phyloP scores from a whole-genome alignment of 1,140 invertebrate genomes.

The Nasonia giraulti region DNA sequence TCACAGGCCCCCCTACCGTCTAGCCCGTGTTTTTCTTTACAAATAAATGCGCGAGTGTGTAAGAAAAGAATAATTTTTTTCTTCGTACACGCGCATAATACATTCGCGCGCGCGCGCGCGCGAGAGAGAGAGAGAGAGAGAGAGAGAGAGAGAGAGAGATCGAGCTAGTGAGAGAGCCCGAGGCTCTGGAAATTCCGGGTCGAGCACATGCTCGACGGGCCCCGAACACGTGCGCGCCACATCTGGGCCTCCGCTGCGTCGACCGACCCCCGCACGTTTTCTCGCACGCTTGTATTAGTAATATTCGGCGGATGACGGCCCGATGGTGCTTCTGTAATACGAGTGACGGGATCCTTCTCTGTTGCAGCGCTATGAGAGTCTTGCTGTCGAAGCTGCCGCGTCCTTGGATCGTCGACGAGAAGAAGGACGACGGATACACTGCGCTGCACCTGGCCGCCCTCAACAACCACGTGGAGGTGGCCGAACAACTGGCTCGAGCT shows the following conservation, averaged over 20 bases:
- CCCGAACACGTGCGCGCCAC: slow-evolving; percentile 7
- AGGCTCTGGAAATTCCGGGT: too few species aligned
- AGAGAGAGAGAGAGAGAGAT: background rate
- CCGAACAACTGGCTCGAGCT: slow-evolving; percentile 89
- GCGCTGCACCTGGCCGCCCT: slow-evolving; percentile 95
- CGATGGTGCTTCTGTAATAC: background rate
- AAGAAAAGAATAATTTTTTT: too few species aligned
- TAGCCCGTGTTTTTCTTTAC: slow-evolving; percentile 17
- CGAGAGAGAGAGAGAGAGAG: too few species aligned
- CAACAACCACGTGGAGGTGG: slow-evolving; percentile 98
- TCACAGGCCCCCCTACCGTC: background rate
- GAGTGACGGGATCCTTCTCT: background rate
- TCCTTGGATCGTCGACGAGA: slow-evolving; percentile 98
- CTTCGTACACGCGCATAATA: too few species aligned
- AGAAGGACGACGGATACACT: slow-evolving; percentile 98
- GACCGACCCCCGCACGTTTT: slow-evolving; percentile 5
- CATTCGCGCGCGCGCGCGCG: too few species aligned
- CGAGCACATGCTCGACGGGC: background rate
- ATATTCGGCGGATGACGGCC: background rate
- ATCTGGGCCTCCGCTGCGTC: background rate
- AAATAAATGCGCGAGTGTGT: background rate
- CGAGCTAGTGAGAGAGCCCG: too few species aligned
- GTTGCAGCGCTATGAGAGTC: slow-evolving; percentile 94
- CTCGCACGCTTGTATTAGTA: too few species aligned
- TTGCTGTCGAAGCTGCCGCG: slow-evolving; percentile 91